Conservation (phyloP, 2,113 vertebrate genomes). For the Psephotus haematonotus region DNA sequence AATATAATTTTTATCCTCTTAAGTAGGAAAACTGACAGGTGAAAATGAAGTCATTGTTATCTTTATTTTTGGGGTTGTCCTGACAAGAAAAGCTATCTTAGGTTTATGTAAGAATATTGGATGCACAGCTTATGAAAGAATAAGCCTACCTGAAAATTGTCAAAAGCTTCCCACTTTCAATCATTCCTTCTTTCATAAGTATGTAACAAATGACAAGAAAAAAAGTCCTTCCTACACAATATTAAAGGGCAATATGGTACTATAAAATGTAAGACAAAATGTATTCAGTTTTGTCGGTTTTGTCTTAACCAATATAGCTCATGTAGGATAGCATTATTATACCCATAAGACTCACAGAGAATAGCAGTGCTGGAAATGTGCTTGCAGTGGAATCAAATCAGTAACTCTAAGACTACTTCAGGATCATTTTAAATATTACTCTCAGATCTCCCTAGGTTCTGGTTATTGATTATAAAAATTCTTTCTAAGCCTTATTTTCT, state of each 20-base stretch:
- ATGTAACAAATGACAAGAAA: background rate
- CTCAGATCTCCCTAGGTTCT: conserved; percentile 11
- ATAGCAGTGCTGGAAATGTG: conserved; percentile 9
- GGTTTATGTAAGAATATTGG: conserved; percentile 20
- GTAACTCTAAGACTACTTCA: conserved; percentile 35
- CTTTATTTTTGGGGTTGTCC: conserved; percentile 33
- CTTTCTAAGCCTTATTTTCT: conserved; percentile 3
- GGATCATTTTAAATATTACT: conserved; percentile 45
- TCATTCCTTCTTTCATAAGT: conserved; percentile 42
- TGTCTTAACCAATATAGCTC: conserved; percentile 2
- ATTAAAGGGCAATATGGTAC: conserved; percentile 20
- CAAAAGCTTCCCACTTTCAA: conserved; percentile 51
- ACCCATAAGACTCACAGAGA: conserved; percentile 16
- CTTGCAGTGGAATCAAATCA: conserved; percentile 53
- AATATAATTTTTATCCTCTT: background rate
- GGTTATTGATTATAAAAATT: conserved; percentile 61
- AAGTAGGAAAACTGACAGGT: background rate
- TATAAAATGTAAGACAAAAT: background rate
- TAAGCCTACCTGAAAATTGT: conserved; percentile 49
- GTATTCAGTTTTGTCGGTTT: background rate
- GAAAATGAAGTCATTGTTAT: conserved; percentile 31
- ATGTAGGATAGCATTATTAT: conserved; percentile 65
- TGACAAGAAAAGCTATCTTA: conserved; percentile 22
- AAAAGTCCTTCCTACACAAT: background rate
- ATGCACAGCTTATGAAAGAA: conserved; percentile 21